Percentiles rank a stretch among this genome's conserved stretches.
phyloP scores from a whole-genome alignment of 2,888 invertebrate genomes.

The Anoplius nigerrimus region DNA sequence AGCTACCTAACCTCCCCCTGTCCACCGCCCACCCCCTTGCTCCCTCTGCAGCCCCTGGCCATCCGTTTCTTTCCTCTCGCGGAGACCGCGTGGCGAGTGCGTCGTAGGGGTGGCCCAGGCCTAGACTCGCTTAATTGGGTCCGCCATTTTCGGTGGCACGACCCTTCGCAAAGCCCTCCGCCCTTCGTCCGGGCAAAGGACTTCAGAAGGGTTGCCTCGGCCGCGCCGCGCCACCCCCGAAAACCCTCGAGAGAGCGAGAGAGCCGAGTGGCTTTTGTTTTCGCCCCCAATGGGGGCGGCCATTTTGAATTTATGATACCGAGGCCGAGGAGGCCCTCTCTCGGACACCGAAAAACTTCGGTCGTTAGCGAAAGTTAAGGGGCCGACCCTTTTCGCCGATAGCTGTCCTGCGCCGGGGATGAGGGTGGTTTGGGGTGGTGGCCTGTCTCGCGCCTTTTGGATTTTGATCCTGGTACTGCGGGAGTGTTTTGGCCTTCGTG shows the following conservation, averaged over 20 bases:
- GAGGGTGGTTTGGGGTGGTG: no score
- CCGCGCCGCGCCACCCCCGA: no score
- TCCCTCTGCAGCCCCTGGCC: neutral
- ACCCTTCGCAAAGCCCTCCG: conserved; percentile 59
- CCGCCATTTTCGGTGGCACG: conserved; percentile 73
- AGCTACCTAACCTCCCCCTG: neutral
- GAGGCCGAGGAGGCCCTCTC: conserved; percentile 55
- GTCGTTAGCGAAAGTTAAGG: conserved; percentile 71
- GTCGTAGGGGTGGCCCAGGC: conserved; percentile 54
- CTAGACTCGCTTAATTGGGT: conserved; percentile 74
- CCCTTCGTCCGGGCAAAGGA: conserved; percentile 46
- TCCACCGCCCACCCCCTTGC: conserved; percentile 1
- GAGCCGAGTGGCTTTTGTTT: conserved; percentile 74
- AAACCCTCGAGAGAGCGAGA: conserved; percentile 57
- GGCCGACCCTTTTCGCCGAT: conserved; percentile 34
- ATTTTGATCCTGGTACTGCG: no score
- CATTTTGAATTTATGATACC: conserved; percentile 75
- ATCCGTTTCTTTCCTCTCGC: conserved; percentile 1
- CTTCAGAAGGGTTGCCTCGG: conserved; percentile 69
- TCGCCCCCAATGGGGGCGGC: conserved; percentile 71
- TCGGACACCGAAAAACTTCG: conserved; percentile 74
- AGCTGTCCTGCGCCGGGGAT: no score
- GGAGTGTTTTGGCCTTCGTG: no score
- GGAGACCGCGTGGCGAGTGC: conserved; percentile 53
- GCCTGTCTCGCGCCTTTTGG: no score